Evolutionary conservation across 2,888 invertebrate species (phyloP).

Genomic region (Lasius platythorax): DNA sequence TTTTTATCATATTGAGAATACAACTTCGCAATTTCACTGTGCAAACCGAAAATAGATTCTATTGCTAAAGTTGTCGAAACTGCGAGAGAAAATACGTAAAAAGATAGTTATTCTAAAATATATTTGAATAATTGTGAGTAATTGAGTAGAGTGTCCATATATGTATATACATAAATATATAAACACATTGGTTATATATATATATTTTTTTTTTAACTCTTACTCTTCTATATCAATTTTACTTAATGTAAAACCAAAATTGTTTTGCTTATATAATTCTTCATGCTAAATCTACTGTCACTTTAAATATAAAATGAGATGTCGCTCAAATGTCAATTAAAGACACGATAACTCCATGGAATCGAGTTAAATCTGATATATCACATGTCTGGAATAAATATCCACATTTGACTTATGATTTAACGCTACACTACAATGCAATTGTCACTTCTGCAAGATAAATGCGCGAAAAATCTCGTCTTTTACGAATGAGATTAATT

Average conservation of each 20-base stretch:
- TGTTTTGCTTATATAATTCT: too few relatives aligned
- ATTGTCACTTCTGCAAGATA: neutral
- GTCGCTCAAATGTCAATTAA: neutral
- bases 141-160: too few relatives aligned
- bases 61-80: neutral
- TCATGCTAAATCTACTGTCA: too few relatives aligned
- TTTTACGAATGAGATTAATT: conserved; percentile 7
- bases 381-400: neutral
- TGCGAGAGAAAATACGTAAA: neutral
- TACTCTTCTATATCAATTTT: too few relatives aligned
- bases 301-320: too few relatives aligned
- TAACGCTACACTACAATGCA: neutral
- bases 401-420: neutral
- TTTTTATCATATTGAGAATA: neutral
- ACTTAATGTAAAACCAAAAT: too few relatives aligned
- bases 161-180: too few relatives aligned
- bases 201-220: too few relatives aligned
- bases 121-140: too few relatives aligned
- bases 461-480: neutral
- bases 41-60: neutral
- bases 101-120: neutral
- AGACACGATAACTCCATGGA: neutral
- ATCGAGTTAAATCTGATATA: neutral
- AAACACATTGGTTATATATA: too few relatives aligned
- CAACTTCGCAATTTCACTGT: neutral